Base-by-base conservation (phyloP, 1,140 invertebrate species). In the Diorhabda elongata region DNA sequence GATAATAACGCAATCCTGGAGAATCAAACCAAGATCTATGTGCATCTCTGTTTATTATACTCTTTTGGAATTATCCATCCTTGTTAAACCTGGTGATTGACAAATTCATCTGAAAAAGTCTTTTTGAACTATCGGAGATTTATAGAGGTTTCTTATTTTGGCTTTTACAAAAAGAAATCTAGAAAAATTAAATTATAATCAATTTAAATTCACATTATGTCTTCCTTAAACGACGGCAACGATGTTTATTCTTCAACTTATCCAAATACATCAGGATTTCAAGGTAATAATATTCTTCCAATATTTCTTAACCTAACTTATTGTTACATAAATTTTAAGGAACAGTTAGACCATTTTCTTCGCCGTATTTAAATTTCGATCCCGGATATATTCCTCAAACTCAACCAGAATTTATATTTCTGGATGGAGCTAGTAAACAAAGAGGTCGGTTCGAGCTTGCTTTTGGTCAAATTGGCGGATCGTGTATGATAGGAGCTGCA, bases 291-390 rank as follows among this genome's bases (percentile, higher is more conserved):
- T 66, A 6, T 60, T 11, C 3, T 11, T 47, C 44, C 42, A 45
- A 59, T 57, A 26, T 47, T 4, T 4, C 52, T 41, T 67, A 56
- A 67, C 65, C 45, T 67, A 59, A 67, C 43, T 61, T 45, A 42
- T 5, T 65, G 47, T 65, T 56, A 56, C 57, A 44, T 57, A 11
- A 43, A 65, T 65, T 76, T 68, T 3, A 59, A 81, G 80, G 78
- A 43, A 62, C 61, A 44, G 76, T 77, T 61, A 79, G 77, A 67
- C 74, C 85, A 42, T 85, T 85, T 9, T 82, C 95, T 41, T 97
- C 94, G 70, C 95, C 95, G 3, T 98, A 97, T 81, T 85, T 98
- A 72, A 97, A 96, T 82, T 93, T 96, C 81, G 93, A 97, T 82
- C 93, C 95, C 44, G 84, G 90, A 44, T 93, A 92, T 80, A 85